Evolutionary conservation across 1,140 invertebrate genomes (phyloP).

Genomic region (Ceratina japonica): DNA sequence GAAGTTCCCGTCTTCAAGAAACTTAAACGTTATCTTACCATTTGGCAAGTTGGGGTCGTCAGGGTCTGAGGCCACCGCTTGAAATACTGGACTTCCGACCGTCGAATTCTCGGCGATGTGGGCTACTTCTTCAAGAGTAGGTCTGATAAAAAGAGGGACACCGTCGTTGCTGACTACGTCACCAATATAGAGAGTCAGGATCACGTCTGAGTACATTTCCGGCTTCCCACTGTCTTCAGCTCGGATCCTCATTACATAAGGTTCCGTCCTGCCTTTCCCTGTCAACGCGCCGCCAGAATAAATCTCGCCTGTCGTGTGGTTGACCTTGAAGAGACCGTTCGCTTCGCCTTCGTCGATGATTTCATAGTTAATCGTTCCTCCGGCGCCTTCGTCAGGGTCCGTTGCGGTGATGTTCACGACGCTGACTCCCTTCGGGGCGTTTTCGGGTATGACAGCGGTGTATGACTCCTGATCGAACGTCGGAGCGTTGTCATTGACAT

Average conservation of each 20-base stretch:
- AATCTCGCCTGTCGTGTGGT: conserved; percentile 85
- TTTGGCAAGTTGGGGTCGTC: conserved; percentile 88
- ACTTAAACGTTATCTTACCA: conserved; percentile 86
- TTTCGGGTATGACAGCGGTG: conserved; percentile 86
- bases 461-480: conserved; percentile 78
- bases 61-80: conserved; percentile 88
- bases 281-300: conserved; percentile 83
- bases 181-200: conserved; percentile 86
- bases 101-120: conserved; percentile 88
- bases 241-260: conserved; percentile 85
- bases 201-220: conserved; percentile 82
- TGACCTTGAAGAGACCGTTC: conserved; percentile 82
- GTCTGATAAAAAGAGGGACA: conserved; percentile 87
- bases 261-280: conserved; percentile 87
- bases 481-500: conserved; percentile 92
- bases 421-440: conserved; percentile 83
- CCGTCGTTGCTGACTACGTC: conserved; percentile 92
- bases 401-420: conserved; percentile 88
- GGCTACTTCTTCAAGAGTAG: conserved; percentile 85
- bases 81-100: conserved; percentile 87
- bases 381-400: conserved; percentile 87
- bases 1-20: conserved; percentile 83
- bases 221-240: conserved; percentile 86
- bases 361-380: conserved; percentile 85
- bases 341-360: conserved; percentile 87